Base-by-base conservation (phyloP, 2,113 vertebrate genomes). In the Lepidothrix coronata region DNA sequence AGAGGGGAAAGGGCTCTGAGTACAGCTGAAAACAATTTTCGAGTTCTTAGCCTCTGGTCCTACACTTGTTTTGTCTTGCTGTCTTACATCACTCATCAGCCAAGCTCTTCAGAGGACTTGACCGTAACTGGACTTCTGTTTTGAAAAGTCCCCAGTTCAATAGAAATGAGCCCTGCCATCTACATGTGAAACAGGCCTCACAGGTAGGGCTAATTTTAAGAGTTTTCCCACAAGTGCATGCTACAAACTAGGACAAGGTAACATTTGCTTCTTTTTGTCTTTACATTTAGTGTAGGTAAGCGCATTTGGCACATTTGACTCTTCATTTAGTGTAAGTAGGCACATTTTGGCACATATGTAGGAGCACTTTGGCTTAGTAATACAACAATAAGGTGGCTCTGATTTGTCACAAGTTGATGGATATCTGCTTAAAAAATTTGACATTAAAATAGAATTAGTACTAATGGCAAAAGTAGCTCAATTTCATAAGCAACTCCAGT, bases 391-490 rank as follows among this genome's bases (percentile, higher is more conserved):
- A 91, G 9, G 43, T 75, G 12, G 48, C 23, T 85, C 68, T 86
- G 49, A 51, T 82, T 51, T 73, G 33, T 79, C 82, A 84, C 91
- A 92, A 91, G 51, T 82, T 95, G 82, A 73, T 92, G 78, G 52
- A 85, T 43, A 88, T 35, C 44, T 91, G 8, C 55, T 97, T 86
- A 27, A 78, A 96, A 92, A 95, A 77, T 27, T 80, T 94, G 79
- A 93, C 77, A 94, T 91, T 95, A 96, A 97, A 96, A 97, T 95
- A 83, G 62, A 85, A 95, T 91, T 94, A 93, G 85, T 89, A 95
- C 88, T 95, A 95, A 97, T 85, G 91, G 52, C 66, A 81, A 85
- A 81, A 95, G 87, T 83, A 96, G 49, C 66, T 97, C 85, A 91
- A 91, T 77, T 96, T 93, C 85, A 78, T 76, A 96, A 90, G 89